Conservation (phyloP, 2,113 vertebrate genomes). For the Octodon degus region DNA sequence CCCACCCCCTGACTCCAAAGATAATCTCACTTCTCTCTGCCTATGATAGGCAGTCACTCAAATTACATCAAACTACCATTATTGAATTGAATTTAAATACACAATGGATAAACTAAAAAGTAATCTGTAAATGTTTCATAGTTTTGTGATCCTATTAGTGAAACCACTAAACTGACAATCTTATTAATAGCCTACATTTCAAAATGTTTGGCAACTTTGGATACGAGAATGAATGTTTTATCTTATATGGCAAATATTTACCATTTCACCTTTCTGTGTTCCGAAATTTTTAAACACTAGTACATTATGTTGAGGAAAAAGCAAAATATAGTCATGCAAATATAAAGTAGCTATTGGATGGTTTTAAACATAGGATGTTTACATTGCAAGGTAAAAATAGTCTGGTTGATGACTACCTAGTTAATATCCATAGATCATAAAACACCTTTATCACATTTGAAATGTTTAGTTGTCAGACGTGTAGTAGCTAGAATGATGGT, state of each 20-base stretch:
- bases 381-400: neutral
- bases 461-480: neutral
- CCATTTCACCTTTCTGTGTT: neutral
- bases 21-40: neutral
- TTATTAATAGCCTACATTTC: neutral
- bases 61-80: neutral
- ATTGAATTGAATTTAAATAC: neutral
- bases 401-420: neutral
- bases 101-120: neutral
- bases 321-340: neutral
- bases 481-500: neutral
- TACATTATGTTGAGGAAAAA: neutral
- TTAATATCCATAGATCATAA: neutral
- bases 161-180: neutral
- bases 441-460: neutral
- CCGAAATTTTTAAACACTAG: neutral
- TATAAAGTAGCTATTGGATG: neutral
- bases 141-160: neutral
- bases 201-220: neutral
- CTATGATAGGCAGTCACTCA: neutral
- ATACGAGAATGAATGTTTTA: neutral
- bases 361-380: neutral
- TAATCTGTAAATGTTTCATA: slow-evolving; percentile 2
- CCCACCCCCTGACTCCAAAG: neutral
- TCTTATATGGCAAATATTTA: neutral